phyloP scores from a whole-genome alignment of 2,113 vertebrate genomes.

The Dromiciops gliroides region DNA sequence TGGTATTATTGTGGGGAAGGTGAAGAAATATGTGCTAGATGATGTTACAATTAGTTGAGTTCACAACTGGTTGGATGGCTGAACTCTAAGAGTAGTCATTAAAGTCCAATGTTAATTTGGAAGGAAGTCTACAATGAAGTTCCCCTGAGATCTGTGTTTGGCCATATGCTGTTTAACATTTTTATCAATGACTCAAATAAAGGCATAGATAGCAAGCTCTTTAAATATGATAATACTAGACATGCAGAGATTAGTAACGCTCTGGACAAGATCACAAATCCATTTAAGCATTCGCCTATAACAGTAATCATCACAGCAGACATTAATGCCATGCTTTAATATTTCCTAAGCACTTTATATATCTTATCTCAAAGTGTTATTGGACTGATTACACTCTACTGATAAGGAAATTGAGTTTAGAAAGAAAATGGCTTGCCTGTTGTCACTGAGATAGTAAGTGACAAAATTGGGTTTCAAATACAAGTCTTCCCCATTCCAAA shows the following conservation, averaged over 20 bases:
- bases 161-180: background rate
- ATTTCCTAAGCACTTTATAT: background rate
- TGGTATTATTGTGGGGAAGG: background rate
- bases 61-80: background rate
- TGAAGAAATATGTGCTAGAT: background rate
- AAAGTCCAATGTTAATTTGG: background rate
- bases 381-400: background rate
- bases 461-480: background rate
- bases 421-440: background rate
- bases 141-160: background rate
- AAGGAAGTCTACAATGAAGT: background rate
- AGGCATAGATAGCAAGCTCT: background rate
- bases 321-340: background rate
- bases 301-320: background rate
- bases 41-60: background rate
- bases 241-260: background rate
- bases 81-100: background rate
- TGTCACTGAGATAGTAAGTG: background rate
- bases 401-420: background rate
- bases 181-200: background rate
- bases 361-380: background rate
- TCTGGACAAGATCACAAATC: background rate
- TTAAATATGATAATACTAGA: background rate
- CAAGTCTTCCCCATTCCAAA: background rate
- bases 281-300: background rate